Conservation (phyloP, 2,888 invertebrate genomes). For the Dinocampus coccinellae region DNA sequence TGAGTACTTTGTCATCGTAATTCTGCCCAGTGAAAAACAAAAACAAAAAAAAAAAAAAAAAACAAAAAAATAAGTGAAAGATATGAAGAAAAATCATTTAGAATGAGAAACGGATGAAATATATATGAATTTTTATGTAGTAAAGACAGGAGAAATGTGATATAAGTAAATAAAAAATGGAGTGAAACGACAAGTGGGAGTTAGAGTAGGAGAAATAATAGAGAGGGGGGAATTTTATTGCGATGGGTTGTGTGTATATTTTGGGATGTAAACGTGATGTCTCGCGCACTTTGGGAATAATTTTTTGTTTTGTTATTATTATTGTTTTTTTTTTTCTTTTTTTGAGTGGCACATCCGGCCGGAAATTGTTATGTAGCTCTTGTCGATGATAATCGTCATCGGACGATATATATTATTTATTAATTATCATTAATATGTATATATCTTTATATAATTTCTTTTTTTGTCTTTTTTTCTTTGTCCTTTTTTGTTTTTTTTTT, state of each 20-base stretch:
- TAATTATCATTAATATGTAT: not conserved
- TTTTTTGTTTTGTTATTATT: no score
- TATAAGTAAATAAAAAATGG: no score
- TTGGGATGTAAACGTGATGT: constrained; percentile 19
- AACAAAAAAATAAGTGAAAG: constrained; percentile 3
- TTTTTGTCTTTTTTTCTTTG: no score
- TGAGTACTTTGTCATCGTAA: constrained; percentile 18
- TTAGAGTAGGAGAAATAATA: constrained; percentile 6
- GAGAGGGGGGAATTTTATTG: not conserved
- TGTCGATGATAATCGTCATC: constrained; percentile 20
- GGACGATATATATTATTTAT: not conserved
- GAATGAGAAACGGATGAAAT: not conserved
- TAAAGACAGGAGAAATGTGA: no score
- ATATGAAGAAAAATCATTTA: not conserved
- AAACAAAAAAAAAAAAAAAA: not conserved
- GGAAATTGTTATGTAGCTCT: constrained; percentile 56
- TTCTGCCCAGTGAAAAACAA: constrained; percentile 1
- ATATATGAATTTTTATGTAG: no score
- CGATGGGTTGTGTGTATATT: not conserved
- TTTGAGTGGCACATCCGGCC: constrained; percentile 57
- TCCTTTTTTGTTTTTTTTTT: no score
- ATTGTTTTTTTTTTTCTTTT: no score
- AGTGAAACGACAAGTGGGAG: not conserved
- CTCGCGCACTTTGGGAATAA: constrained; percentile 35
- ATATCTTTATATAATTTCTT: no score